These are phyloP conservation scores for Tridacna gigas DNA, from an alignment of 2,888 invertebrate genomes.

Conservation along the genomic window DNA sequence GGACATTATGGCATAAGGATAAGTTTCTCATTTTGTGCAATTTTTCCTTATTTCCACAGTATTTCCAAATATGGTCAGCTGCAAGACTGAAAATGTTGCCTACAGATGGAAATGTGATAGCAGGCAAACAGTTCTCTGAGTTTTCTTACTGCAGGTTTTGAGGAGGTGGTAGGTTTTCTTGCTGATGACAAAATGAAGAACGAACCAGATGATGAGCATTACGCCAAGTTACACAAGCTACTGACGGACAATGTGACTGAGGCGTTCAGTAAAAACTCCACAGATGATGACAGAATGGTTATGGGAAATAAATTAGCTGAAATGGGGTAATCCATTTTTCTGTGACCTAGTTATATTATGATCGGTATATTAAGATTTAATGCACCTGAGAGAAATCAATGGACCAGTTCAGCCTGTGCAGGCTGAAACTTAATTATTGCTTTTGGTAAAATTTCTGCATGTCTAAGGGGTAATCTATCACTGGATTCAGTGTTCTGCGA, in stretches of 20 bases:
- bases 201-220: constrained; percentile 15
- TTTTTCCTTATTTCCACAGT: background rate
- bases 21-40: background rate
- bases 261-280: constrained; percentile 24
- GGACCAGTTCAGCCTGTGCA: too few relatives aligned
- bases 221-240: constrained; percentile 39
- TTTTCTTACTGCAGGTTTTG: constrained; percentile 25
- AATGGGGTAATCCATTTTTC: constrained; percentile 54
- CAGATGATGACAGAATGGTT: constrained; percentile 58
- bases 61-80: background rate
- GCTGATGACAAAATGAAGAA: constrained; percentile 14
- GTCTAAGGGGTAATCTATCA: too few relatives aligned
- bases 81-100: background rate
- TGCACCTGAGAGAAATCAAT: too few relatives aligned
- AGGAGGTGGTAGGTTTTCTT: constrained; percentile 31
- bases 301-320: constrained; percentile 68
- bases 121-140: background rate
- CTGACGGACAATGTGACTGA: constrained; percentile 41
- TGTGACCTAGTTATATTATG: too few relatives aligned
- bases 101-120: background rate
- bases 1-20: too few relatives aligned
- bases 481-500: too few relatives aligned
- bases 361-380: too few relatives aligned
- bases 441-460: too few relatives aligned
- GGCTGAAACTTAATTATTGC: too few relatives aligned